phyloP scores from a whole-genome alignment of 2,888 invertebrate genomes.

The Cheilosia scutellata region DNA sequence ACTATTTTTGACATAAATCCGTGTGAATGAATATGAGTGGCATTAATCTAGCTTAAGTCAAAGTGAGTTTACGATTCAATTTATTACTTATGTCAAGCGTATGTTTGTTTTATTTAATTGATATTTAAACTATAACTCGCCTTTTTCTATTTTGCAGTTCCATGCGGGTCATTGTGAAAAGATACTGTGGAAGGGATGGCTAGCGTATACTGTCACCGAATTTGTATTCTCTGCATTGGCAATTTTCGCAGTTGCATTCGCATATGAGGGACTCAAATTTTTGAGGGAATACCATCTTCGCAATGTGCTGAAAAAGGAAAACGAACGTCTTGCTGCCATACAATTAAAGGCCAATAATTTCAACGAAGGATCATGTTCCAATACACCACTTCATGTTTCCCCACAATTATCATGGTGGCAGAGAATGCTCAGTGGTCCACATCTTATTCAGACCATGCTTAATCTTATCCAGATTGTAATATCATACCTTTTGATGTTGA shows the following conservation, averaged over 20 bases:
- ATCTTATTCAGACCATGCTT: conserved; percentile 81
- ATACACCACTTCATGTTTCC: conserved; percentile 74
- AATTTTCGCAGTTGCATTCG: conserved; percentile 93
- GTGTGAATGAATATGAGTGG: too few species aligned
- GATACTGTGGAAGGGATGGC: conserved; percentile 93
- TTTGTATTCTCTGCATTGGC: conserved; percentile 95
- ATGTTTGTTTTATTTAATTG: background rate
- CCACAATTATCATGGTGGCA: conserved; percentile 76
- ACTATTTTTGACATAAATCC: too few species aligned
- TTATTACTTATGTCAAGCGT: too few species aligned
- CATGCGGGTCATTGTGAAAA: conserved; percentile 91
- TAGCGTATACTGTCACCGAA: conserved; percentile 88
- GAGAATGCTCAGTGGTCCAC: conserved; percentile 79
- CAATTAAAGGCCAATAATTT: conserved; percentile 74
- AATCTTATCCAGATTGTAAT: conserved; percentile 81
- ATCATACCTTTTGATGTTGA: conserved; percentile 83
- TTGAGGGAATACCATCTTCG: conserved; percentile 85
- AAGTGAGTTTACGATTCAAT: too few species aligned
- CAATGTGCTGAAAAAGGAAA: conserved; percentile 77
- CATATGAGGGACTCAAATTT: conserved; percentile 98
- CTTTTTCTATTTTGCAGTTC: conserved; percentile 85
- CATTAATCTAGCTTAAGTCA: too few species aligned
- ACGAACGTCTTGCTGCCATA: conserved; percentile 77
- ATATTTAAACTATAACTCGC: background rate
- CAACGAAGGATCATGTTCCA: conserved; percentile 76